phyloP scores from a whole-genome alignment of 1,140 invertebrate species.

The Hypothenemus hampei region DNA sequence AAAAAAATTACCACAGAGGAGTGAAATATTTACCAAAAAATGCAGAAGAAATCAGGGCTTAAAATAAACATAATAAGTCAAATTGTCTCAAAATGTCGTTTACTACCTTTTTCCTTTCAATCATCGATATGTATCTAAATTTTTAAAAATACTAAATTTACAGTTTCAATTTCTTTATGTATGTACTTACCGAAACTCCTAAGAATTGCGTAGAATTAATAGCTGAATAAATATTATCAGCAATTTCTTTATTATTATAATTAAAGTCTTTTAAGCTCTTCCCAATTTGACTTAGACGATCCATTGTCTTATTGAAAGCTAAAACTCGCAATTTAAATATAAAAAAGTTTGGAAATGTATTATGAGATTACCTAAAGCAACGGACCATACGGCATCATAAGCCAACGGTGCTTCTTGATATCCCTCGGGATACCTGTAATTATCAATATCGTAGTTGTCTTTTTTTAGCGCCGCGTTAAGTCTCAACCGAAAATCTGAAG shows the following conservation, averaged over 20 bases:
- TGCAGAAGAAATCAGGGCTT: too few species aligned
- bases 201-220: slow-evolving; percentile 97
- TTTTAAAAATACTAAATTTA: too few species aligned
- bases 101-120: too few species aligned
- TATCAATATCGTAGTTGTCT: slow-evolving; percentile 75
- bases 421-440: slow-evolving; percentile 81
- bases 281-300: slow-evolving; percentile 70
- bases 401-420: slow-evolving; percentile 97
- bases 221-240: slow-evolving; percentile 91
- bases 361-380: slow-evolving; percentile 69
- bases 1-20: too few species aligned
- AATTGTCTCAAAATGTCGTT: too few species aligned
- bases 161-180: too few species aligned
- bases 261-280: slow-evolving; percentile 91
- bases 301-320: slow-evolving; percentile 96
- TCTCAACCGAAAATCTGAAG: slow-evolving; percentile 67
- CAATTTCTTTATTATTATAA: slow-evolving; percentile 94
- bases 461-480: slow-evolving; percentile 74
- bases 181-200: slow-evolving; percentile 90
- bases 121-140: too few species aligned
- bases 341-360: not conserved
- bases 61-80: too few species aligned
- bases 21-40: too few species aligned
- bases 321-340: slow-evolving; percentile 14
- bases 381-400: slow-evolving; percentile 98